These are phyloP conservation scores for Pantala flavescens DNA, from an alignment of 1,140 invertebrate species.

Conservation along the genomic window DNA sequence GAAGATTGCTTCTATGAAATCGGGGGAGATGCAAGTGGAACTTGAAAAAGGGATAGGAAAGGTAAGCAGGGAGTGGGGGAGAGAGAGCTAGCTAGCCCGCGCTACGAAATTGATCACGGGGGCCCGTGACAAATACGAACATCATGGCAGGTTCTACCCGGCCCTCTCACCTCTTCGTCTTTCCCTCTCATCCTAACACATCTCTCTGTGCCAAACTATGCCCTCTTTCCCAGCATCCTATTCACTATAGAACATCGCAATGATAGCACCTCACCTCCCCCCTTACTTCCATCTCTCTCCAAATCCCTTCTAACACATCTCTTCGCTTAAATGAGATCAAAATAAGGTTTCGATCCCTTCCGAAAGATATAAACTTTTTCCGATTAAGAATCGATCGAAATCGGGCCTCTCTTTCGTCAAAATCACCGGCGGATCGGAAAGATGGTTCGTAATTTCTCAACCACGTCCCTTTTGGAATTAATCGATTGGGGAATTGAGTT, in stretches of 20 bases:
- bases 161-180: not conserved
- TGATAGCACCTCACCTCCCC: not conserved
- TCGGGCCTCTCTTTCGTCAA: too few relatives aligned
- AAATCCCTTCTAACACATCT: too few relatives aligned
- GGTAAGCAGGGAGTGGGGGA: not conserved
- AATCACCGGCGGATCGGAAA: too few relatives aligned
- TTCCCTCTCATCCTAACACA: not conserved
- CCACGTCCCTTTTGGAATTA: too few relatives aligned
- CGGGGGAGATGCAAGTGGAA: not conserved
- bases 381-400: too few relatives aligned
- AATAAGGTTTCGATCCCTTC: too few relatives aligned
- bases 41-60: not conserved
- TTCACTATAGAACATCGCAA: too few relatives aligned
- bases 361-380: too few relatives aligned
- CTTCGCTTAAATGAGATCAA: too few relatives aligned
- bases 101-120: slow-evolving; percentile 3
- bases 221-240: not conserved
- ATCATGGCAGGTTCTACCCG: not conserved
- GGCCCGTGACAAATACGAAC: slow-evolving; percentile 2
- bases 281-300: not conserved
- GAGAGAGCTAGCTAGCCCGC: not conserved
- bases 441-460: too few relatives aligned
- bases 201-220: not conserved
- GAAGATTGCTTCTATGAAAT: not conserved
- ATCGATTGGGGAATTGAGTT: too few relatives aligned